phyloP scores from a whole-genome alignment of 23 tunicate species.

The Diplosoma virens region DNA sequence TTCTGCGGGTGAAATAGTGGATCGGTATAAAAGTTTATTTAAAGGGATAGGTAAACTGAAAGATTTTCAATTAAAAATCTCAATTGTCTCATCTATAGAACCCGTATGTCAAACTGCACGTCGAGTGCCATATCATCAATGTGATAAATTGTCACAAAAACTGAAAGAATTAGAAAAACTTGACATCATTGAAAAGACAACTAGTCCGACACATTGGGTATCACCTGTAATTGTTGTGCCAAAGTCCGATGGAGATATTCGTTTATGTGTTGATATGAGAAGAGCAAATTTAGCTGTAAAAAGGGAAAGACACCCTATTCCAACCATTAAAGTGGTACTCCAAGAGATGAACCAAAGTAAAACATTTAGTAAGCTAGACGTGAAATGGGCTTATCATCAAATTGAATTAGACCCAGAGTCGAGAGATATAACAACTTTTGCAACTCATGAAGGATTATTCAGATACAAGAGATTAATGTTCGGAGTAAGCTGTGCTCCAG shows the following conservation, averaged over 20 bases:
- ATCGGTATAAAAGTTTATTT: no score
- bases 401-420: conserved; percentile 24
- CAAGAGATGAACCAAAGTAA: conserved; percentile 5
- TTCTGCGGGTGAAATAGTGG: no score
- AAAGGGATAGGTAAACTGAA: not conserved
- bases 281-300: not conserved
- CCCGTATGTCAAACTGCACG: not conserved
- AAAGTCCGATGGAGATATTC: conserved; percentile 16
- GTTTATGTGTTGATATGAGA: conserved; percentile 16
- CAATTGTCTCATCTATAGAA: not conserved
- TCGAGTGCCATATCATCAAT: not conserved
- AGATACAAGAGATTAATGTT: conserved; percentile 2
- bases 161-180: not conserved
- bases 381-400: conserved; percentile 21
- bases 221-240: conserved; percentile 8
- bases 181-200: not conserved
- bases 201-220: conserved; percentile 9
- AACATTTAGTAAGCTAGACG: conserved; percentile 5
- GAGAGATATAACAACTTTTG: conserved; percentile 11
- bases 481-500: conserved; percentile 3
- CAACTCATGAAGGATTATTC: conserved; percentile 6
- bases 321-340: not conserved
- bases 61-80: not conserved
- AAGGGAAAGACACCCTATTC: conserved; percentile 16
- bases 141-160: not conserved